phyloP scores from a whole-genome alignment of 37 sponge, comb jelly and placozoan genomes.

The Dysidea cf. avara region DNA sequence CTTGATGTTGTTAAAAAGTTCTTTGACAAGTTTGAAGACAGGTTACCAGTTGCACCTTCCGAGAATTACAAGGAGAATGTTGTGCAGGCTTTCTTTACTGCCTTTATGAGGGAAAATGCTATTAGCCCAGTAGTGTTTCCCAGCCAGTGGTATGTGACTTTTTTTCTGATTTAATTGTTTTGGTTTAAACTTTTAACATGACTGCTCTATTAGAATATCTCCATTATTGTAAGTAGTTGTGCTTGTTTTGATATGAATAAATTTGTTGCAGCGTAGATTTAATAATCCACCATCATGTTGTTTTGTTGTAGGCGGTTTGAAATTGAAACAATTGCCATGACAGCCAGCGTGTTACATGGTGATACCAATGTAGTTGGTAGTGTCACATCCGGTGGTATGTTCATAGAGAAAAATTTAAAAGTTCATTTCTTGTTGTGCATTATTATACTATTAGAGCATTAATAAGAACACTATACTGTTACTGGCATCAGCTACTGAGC shows the following conservation, averaged over 20 bases:
- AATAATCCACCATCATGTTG: too few relatives aligned
- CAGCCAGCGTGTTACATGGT: conserved; percentile 69
- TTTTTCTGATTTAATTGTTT: too few relatives aligned
- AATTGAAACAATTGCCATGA: conserved; percentile 78
- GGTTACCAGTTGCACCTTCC: too few relatives aligned
- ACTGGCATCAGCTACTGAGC: conserved; percentile 84
- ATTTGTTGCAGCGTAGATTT: too few relatives aligned
- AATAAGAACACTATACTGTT: conserved; percentile 72
- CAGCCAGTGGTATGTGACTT: too few relatives aligned
- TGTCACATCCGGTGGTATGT: conserved; percentile 86
- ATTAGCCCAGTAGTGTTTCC: conserved; percentile 86
- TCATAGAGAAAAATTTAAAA: conserved; percentile 28
- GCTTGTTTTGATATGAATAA: too few relatives aligned
- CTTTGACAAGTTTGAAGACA: conserved; percentile 59
- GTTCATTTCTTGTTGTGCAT: background rate
- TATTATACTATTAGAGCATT: conserved; percentile 47
- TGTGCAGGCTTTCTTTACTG: too few relatives aligned
- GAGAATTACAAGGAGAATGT: too few relatives aligned
- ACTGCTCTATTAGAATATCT: too few relatives aligned
- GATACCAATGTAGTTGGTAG: conserved; percentile 45
- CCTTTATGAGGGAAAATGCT: conserved; percentile 84
- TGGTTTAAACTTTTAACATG: too few relatives aligned
- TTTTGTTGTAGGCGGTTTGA: conserved; percentile 79
- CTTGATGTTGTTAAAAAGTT: conserved; percentile 40
- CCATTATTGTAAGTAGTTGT: too few relatives aligned